Evolutionary conservation across 2,113 vertebrate species (phyloP), one percentile per base, ranked within the genome.

Genomic region (Etia nguti): DNA sequence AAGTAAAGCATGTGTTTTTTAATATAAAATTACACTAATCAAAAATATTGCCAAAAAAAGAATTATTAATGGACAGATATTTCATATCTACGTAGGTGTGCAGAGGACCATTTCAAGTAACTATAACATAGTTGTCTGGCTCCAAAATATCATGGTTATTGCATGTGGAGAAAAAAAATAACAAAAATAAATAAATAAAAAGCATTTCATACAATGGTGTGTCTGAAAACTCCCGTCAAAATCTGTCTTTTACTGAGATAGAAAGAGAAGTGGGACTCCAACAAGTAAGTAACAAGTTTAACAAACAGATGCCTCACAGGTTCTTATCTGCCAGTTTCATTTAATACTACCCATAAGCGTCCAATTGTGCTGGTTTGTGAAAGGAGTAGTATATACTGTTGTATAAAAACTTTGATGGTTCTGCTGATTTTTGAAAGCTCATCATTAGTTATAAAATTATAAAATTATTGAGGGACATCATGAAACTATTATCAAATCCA

Each of bases 1-100:
- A 29, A 48, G 68, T 11, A 48, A 75, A 20, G 24, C 41, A 11
- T 0, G 1, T 29, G 16, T 1, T 3, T n/a, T 20, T 0, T 10
- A 2, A 41, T 48, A 20, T 75, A 48, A 75, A 10, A 8, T 48
- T 29, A 29, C 10, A 75, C 24, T 29, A 24, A 75, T 75, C 24
- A 5, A 1, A 5, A 48, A 48, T 48, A 48, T 48, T 48, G 2
- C 12, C 24, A 16, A 29, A 46, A 75, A 20, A 20, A 2, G 0
- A 8, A 70, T 70, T 18, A 12, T 50, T 75, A 29, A 16, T 2
- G 8, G n/a, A 0, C 1, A 29, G 4, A 20, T 48, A 48, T 29
- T 29, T 75, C 24, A 75, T 18, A 48, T 20, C 9, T 48, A 12
- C 10, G n/a, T 75, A 75, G 15, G 41, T 48, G 70, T 20, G 4